Conservation (phyloP, 2,888 invertebrate species). For the Pseudolycoriella hygida region DNA sequence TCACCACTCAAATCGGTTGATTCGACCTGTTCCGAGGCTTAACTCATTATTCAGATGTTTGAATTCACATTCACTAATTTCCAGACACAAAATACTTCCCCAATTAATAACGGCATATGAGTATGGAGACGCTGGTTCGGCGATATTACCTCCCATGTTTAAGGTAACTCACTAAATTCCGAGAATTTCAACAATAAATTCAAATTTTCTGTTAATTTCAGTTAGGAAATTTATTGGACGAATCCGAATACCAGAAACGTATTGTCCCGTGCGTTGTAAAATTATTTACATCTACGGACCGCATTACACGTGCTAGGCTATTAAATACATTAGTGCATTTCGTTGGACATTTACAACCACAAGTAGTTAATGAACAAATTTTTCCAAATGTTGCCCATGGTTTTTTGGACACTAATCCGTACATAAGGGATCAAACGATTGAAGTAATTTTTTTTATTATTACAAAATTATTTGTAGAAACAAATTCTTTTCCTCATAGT, state of each 20-base stretch:
- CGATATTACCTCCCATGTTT: slow-evolving; percentile 84
- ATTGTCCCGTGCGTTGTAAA: slow-evolving; percentile 97
- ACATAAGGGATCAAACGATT: slow-evolving; percentile 93
- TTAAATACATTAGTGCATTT: slow-evolving; percentile 89
- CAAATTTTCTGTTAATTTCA: slow-evolving; percentile 29
- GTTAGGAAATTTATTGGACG: slow-evolving; percentile 78
- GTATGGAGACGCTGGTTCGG: slow-evolving; percentile 93
- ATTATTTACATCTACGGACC: slow-evolving; percentile 85
- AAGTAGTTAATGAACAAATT: slow-evolving; percentile 85
- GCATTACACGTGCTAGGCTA: slow-evolving; percentile 85
- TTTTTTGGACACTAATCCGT: slow-evolving; percentile 91
- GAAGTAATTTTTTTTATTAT: slow-evolving; percentile 38
- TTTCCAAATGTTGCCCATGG: slow-evolving; percentile 89
- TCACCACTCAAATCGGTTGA: too few species aligned
- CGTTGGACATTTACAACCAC: slow-evolving; percentile 58
- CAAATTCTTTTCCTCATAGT: slow-evolving; percentile 31
- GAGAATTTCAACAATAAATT: not conserved
- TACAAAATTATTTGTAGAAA: not conserved
- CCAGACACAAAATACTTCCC: slow-evolving; percentile 83
- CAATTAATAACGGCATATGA: slow-evolving; percentile 90
- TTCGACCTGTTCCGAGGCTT: too few species aligned
- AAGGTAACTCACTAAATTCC: slow-evolving; percentile 42
- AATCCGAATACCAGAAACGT: slow-evolving; percentile 84
- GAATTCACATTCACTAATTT: slow-evolving; percentile 6
- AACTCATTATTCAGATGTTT: too few species aligned